Evolutionary conservation across 2,113 vertebrate genomes (phyloP).

Genomic region (Numida meleagris): DNA sequence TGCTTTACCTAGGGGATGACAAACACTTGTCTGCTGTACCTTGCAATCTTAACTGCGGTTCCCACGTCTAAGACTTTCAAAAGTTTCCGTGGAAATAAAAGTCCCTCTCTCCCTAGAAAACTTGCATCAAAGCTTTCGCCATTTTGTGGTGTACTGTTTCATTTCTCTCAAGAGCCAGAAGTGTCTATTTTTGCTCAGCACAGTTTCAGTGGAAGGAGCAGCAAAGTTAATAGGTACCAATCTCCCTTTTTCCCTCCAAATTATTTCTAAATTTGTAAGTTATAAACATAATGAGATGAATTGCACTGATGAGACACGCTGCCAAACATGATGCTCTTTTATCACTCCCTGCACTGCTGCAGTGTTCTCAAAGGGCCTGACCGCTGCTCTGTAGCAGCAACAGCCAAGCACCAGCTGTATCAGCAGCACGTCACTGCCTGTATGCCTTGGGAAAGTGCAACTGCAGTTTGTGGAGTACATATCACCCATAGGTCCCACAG

Average conservation of each 20-base stretch:
- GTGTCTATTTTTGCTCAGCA: not conserved
- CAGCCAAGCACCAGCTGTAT: accelerated
- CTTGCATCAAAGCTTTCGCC: not conserved
- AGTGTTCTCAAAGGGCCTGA: not conserved
- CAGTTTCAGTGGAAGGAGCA: not conserved
- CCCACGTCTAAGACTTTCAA: not conserved
- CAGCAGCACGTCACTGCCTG: not conserved
- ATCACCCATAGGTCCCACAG: not conserved
- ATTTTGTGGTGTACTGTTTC: accelerated
- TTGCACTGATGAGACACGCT: not conserved
- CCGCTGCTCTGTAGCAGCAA: not conserved
- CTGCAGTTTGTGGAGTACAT: not conserved
- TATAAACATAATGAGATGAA: not conserved
- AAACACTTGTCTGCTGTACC: too few species aligned
- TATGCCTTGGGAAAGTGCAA: not conserved
- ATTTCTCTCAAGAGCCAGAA: not conserved
- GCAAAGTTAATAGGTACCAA: not conserved
- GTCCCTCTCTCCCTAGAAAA: not conserved
- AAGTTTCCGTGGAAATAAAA: accelerated
- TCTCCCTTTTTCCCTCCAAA: not conserved
- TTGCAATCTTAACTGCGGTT: not conserved
- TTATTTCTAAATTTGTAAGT: not conserved
- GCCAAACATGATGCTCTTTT: not conserved
- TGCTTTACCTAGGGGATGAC: not conserved
- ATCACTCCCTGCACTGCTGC: not conserved